phyloP scores from a whole-genome alignment of 2,797 vertebrate species.

The Vireo griseus region DNA sequence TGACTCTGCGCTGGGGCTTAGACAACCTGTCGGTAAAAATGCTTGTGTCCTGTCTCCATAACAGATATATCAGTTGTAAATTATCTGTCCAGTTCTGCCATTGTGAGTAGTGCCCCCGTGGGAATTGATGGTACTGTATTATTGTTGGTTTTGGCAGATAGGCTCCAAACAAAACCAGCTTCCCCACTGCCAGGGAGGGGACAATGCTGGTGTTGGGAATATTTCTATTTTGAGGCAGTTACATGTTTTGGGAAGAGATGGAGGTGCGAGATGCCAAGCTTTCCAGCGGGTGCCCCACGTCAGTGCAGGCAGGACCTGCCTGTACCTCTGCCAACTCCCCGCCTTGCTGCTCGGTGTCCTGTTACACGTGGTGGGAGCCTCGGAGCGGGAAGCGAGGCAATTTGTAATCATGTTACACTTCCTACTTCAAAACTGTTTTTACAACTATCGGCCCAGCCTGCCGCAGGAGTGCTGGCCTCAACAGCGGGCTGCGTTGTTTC shows the following conservation, averaged over 20 bases:
- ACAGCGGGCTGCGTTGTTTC: neutral
- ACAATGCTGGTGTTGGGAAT: neutral
- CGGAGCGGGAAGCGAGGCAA: neutral
- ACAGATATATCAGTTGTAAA: conserved; percentile 6
- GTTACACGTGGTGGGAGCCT: accelerated
- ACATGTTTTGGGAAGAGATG: neutral
- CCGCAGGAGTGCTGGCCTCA: neutral
- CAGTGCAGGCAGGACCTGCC: neutral
- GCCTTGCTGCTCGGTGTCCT: neutral
- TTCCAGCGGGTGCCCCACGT: accelerated
- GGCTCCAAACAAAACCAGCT: neutral
- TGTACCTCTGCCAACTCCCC: accelerated
- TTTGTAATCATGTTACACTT: conserved; percentile 16
- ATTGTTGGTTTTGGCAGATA: neutral
- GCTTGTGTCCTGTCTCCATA: conserved; percentile 14
- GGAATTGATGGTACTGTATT: neutral
- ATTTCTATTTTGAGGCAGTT: neutral
- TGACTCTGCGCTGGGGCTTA: neutral
- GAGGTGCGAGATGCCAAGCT: accelerated
- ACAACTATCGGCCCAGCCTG: conserved; percentile 28
- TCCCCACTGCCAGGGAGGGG: neutral
- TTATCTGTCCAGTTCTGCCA: conserved; percentile 4
- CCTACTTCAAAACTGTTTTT: conserved; percentile 57
- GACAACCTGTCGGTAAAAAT: conserved; percentile 34
- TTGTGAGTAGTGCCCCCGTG: neutral